These are phyloP conservation scores for Mesoligia furuncula DNA, from an alignment of 2,888 invertebrate genomes.

Conservation along the genomic window DNA sequence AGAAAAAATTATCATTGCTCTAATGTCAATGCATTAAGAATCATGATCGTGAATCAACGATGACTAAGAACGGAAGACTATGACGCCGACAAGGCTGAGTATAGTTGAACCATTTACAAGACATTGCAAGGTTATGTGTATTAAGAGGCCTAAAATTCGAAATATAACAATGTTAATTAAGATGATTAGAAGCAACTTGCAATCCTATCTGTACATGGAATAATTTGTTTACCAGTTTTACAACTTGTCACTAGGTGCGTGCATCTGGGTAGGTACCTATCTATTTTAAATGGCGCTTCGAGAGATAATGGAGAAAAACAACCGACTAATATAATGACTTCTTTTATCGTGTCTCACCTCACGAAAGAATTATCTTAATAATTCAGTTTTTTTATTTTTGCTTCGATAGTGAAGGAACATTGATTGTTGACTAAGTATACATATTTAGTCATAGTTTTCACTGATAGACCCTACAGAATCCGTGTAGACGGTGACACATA, in stretches of 20 bases:
- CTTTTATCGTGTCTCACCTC: constrained; percentile 12
- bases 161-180: constrained; percentile 54
- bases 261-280: constrained; percentile 8
- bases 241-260: constrained; percentile 12
- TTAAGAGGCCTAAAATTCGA: constrained; percentile 59
- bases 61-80: constrained; percentile 75
- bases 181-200: too few species aligned
- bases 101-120: constrained; percentile 63
- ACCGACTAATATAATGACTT: neutral
- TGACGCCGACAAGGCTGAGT: constrained; percentile 63
- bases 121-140: constrained; percentile 58
- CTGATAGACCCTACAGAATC: neutral
- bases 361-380: neutral
- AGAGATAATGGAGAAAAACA: constrained; percentile 24
- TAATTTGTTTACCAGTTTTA: constrained; percentile 29
- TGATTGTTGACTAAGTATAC: constrained; percentile 5
- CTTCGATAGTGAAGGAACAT: neutral
- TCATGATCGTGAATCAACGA: constrained; percentile 79
- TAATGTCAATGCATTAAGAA: constrained; percentile 66
- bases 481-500: constrained; percentile 23
- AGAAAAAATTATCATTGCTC: constrained; percentile 55
- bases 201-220: too few species aligned
- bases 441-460: neutral
- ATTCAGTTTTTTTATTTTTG: constrained; percentile 9
- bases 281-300: constrained; percentile 1